Percentiles rank a stretch among this genome's conserved stretches.
phyloP scores from a whole-genome alignment of 2,113 vertebrate species.

The Martes martes region DNA sequence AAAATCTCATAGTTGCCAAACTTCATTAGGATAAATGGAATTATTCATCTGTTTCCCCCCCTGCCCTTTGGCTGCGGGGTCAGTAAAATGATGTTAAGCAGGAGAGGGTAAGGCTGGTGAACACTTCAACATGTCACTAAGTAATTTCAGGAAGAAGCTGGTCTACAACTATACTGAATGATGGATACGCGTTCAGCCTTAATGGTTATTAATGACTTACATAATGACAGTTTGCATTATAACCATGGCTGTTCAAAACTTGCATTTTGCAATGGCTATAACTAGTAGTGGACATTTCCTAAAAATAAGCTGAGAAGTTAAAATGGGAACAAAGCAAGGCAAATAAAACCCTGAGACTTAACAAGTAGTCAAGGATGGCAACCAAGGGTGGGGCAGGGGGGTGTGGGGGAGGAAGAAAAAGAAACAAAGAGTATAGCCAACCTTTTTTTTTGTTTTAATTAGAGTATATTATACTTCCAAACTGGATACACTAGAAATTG shows the following conservation, averaged over 20 bases:
- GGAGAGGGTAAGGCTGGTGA: not conserved
- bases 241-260: not conserved
- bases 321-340: not conserved
- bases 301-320: not conserved
- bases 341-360: not conserved
- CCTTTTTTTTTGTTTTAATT: constrained; percentile 86
- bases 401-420: constrained; percentile 42
- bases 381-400: not conserved
- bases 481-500: constrained; percentile 99
- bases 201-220: not conserved
- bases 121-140: not conserved
- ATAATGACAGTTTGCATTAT: not conserved
- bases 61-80: not conserved
- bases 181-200: not conserved
- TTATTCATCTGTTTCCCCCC: not conserved
- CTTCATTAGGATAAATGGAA: constrained; percentile 51
- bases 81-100: not conserved
- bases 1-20: not conserved
- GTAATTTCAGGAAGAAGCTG: not conserved
- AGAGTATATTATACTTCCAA: constrained; percentile 99
- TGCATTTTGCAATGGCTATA: not conserved
- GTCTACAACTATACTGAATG: not conserved
- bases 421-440: constrained; percentile 83
- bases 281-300: not conserved
- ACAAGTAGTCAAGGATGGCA: constrained; percentile 42